Percentiles rank a stretch among this genome's conserved stretches.
These are phyloP conservation scores for Bergia sp. DNA, from an alignment of 92 coral and sea anemone genomes.

Conservation along the genomic window DNA sequence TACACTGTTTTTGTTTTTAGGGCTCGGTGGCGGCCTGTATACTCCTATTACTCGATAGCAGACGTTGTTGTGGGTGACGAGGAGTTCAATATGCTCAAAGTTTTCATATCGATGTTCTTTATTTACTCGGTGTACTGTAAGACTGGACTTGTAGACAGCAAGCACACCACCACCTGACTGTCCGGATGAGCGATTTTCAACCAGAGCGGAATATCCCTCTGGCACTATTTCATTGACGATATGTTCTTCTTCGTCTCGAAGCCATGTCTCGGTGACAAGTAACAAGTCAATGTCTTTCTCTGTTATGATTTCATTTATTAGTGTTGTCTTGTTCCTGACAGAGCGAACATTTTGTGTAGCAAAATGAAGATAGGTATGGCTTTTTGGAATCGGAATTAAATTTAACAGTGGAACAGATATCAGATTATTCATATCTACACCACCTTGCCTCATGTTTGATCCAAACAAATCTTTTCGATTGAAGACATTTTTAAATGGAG, in stretches of 20 bases:
- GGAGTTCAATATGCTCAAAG: not conserved
- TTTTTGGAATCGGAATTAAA: not conserved
- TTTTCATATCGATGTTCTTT: not conserved
- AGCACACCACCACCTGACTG: slow-evolving; percentile 7
- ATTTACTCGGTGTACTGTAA: not conserved
- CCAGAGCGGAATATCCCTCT: not conserved
- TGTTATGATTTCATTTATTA: not conserved
- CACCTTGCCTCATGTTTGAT: not conserved
- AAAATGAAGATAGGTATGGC: not conserved
- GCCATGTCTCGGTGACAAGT: not conserved
- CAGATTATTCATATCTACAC: slow-evolving; percentile 1
- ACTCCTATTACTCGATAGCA: not conserved
- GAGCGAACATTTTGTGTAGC: slow-evolving; percentile 6
- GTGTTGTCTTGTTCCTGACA: not conserved
- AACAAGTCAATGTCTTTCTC: slow-evolving; percentile 3
- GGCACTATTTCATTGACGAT: not conserved
- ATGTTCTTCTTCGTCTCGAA: not conserved
- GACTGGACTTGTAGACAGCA: not conserved
- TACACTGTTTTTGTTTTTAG: not conserved
- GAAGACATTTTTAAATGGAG: not conserved
- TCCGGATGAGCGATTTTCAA: not conserved
- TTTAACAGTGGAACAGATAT: slow-evolving; percentile 3
- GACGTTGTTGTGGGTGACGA: not conserved
- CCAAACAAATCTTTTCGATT: not conserved
- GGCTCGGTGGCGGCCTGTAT: not conserved